Evolutionary conservation across 2,113 vertebrate species (phyloP).

Genomic region (Pteropus alecto): DNA sequence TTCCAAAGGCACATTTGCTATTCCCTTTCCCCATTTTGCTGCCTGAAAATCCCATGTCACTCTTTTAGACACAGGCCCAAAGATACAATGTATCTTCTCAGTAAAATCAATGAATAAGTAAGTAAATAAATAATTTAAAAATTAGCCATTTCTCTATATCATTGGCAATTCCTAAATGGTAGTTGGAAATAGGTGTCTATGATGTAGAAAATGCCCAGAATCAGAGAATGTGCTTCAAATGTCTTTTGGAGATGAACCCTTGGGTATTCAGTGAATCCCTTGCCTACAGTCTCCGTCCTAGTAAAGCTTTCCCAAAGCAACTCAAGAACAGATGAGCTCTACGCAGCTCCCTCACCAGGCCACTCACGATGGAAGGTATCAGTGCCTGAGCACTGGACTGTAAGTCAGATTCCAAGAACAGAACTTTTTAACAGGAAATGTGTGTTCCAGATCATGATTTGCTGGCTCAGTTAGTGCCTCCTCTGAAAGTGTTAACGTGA

Average conservation of each 20-base stretch:
- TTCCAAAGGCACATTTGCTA: background rate
- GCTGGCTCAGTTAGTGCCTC: background rate
- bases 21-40: background rate
- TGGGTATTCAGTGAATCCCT: background rate
- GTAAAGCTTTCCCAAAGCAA: background rate
- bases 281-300: background rate
- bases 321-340: background rate
- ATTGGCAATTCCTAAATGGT: background rate
- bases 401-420: background rate
- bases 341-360: background rate
- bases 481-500: background rate
- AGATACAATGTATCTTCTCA: background rate
- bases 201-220: background rate
- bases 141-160: background rate
- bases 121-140: background rate
- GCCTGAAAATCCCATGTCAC: background rate
- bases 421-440: background rate
- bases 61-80: background rate
- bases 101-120: background rate
- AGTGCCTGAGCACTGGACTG: too few species aligned
- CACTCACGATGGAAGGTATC: background rate
- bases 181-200: background rate
- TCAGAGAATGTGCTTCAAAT: background rate
- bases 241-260: background rate
- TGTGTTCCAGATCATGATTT: background rate